Conservation (phyloP, 2,888 invertebrate genomes). For the Euclidia mi region DNA sequence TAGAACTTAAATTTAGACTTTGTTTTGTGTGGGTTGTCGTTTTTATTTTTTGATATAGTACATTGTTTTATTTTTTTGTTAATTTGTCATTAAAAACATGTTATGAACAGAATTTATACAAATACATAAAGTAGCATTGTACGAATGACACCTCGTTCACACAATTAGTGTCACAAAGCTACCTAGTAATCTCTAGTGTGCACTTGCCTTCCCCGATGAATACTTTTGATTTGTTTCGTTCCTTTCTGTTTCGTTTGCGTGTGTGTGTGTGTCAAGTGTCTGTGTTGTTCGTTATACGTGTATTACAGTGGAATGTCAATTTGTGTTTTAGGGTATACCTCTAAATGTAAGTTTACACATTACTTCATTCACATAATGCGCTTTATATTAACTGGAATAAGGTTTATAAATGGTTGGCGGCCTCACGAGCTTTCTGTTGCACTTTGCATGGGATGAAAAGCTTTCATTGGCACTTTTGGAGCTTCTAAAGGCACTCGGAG, state of each 20-base stretch:
- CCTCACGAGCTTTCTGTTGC: slow-evolving; percentile 42
- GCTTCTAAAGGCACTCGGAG: slow-evolving; percentile 64
- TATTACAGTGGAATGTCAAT: slow-evolving; percentile 45
- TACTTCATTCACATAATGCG: slow-evolving; percentile 34
- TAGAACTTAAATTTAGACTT: not conserved
- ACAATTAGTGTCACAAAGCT: slow-evolving; percentile 21
- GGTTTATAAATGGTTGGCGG: slow-evolving; percentile 31
- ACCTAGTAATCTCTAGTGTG: slow-evolving; percentile 23
- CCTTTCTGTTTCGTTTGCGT: slow-evolving; percentile 38
- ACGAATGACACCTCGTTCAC: slow-evolving; percentile 1
- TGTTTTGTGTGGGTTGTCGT: too few species aligned
- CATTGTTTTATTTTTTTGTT: too few species aligned
- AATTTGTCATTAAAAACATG: too few species aligned
- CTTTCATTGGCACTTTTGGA: slow-evolving; percentile 28
- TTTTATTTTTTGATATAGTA: too few species aligned
- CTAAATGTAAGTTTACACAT: slow-evolving; percentile 50
- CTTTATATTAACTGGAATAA: slow-evolving; percentile 44
- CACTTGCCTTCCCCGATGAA: slow-evolving; percentile 52
- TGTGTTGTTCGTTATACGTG: slow-evolving; percentile 27
- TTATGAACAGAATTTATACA: too few species aligned
- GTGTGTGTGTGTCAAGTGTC: slow-evolving; percentile 31
- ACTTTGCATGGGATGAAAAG: slow-evolving; percentile 64
- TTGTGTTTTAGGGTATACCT: slow-evolving; percentile 48
- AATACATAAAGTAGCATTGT: too few species aligned
- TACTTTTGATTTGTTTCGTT: slow-evolving; percentile 36